phyloP scores from a whole-genome alignment of 2,113 vertebrate genomes.

The Urocolius indicus region DNA sequence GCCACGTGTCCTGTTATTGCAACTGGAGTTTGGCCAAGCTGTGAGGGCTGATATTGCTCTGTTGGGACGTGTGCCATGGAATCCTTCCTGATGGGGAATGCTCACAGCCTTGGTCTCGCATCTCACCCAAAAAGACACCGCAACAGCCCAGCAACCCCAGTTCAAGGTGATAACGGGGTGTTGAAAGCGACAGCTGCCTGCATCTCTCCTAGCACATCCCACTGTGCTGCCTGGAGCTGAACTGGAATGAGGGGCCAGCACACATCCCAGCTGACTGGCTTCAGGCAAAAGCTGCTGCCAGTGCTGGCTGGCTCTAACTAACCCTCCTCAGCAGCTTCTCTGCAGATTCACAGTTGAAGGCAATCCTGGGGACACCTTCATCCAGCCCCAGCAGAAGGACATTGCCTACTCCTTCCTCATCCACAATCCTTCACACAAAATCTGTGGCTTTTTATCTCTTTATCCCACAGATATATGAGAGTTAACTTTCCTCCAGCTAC shows the following conservation, averaged over 20 bases:
- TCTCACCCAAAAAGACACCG: neutral
- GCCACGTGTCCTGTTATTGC: neutral
- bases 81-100: neutral
- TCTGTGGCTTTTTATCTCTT: neutral
- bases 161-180: neutral
- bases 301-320: neutral
- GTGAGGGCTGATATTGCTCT: neutral
- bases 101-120: rapidly evolving
- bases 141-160: neutral
- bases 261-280: rapidly evolving
- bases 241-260: neutral
- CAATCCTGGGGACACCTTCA: neutral
- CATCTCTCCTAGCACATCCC: neutral
- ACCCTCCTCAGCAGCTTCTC: neutral
- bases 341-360: rapidly evolving
- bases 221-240: rapidly evolving
- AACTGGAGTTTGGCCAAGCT: neutral
- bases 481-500: neutral
- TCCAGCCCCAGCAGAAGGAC: neutral
- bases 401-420: neutral
- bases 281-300: neutral
- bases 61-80: neutral
- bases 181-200: neutral
- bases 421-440: rapidly evolving
- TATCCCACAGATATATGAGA: rapidly evolving